Evolutionary conservation across 2,113 vertebrate species (phyloP), one percentile per base, ranked within the genome.

Genomic region (Herpetotheres cachinnans): DNA sequence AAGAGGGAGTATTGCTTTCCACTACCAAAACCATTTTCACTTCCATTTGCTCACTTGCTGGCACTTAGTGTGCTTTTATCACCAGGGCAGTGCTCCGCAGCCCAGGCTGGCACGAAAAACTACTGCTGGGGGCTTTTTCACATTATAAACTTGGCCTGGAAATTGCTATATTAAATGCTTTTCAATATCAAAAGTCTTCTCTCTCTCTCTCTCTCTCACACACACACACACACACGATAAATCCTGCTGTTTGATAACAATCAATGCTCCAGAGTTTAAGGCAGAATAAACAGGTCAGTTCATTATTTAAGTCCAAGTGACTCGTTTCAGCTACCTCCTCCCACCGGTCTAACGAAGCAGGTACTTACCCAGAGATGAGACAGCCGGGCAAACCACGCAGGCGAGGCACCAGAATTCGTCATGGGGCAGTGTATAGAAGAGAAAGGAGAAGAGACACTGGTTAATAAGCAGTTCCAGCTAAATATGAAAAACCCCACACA

Each of bases 331-430:
- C 66, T 24, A 2, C 47, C 72, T 74, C 61, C 18, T 6, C 87
- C 40, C 63, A 2, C 32, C 11, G 11, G n/a, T 38, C 46, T 81
- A 63, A 89, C 0, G 4, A 46, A 91, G 86, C 88, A 89, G 54
- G 59, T 92, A 98, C 97, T 98, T 78, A 97, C 97, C 95, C 67
- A 94, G 71, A 71, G 85, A 82, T 14, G 88, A 94, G 77, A 14
- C 88, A 82, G 52, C 36, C 47, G 1, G 58, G 93, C 55, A 73
- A 62, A 50, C 36, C 87, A 67, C 1, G 4, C 59, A 58, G 80
- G 77, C 2, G 0, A 94, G 44, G 42, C 94, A 86, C 42, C 83
- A 50, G 55, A 46, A 90, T 94, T 89, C 96, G 84, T 93, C 83
- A 3, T 2, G 13, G 69, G 54, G 83, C 66, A 91, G 67, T 0